These are phyloP conservation scores for Hirundo rustica DNA, from an alignment of 2,797 vertebrate species.

Conservation along the genomic window DNA sequence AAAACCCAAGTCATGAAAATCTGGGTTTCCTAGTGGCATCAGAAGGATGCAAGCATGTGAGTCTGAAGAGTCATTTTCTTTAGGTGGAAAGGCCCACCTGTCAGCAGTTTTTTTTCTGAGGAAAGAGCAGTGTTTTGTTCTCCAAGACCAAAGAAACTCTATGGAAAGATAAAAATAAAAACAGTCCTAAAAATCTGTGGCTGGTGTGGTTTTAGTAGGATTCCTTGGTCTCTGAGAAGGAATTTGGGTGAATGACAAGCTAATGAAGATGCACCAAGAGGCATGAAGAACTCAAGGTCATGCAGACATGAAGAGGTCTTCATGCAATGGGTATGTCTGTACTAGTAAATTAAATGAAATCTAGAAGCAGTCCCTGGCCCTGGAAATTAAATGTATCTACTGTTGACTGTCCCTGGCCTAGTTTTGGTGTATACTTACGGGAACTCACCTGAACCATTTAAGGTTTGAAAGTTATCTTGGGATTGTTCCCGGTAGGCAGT, in stretches of 20 bases:
- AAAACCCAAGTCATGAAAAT: not conserved
- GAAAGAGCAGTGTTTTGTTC: not conserved
- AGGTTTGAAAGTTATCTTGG: not conserved
- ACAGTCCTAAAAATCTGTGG: not conserved
- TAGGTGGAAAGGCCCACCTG: not conserved
- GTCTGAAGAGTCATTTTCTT: not conserved
- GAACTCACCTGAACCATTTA: constrained; percentile 33
- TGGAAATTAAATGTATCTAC: not conserved
- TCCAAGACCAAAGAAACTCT: not conserved
- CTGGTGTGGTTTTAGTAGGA: not conserved
- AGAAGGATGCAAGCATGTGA: not conserved
- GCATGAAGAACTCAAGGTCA: not conserved
- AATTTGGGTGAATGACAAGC: not conserved
- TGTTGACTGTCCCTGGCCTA: not conserved
- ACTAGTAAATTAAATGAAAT: not conserved
- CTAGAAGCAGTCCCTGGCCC: not conserved
- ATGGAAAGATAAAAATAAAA: not conserved
- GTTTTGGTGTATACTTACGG: not conserved
- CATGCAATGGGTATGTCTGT: not conserved
- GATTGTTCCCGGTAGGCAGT: not conserved
- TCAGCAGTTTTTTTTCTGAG: not conserved
- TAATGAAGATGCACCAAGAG: not conserved
- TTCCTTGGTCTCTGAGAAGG: not conserved
- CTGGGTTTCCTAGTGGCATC: fast-evolving
- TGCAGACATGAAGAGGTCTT: not conserved